These are phyloP conservation scores for Mya arenaria DNA, from an alignment of 1,140 invertebrate genomes.

Conservation along the genomic window DNA sequence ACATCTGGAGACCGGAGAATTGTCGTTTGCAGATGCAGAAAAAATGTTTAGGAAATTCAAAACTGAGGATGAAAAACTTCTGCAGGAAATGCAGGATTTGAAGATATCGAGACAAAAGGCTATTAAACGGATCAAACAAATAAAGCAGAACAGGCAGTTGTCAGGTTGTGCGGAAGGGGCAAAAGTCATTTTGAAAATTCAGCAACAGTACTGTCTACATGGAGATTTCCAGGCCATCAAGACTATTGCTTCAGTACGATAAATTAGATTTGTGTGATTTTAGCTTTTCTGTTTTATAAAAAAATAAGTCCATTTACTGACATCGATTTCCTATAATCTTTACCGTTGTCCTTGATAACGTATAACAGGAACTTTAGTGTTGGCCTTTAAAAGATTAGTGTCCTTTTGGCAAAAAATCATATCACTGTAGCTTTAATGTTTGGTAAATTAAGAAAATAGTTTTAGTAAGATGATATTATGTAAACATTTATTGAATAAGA, in stretches of 20 bases:
- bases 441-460: too few relatives aligned
- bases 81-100: not conserved
- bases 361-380: not conserved
- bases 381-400: too few relatives aligned
- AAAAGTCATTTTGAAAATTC: not conserved
- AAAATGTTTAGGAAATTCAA: not conserved
- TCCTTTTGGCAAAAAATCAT: too few relatives aligned
- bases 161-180: not conserved
- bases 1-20: not conserved
- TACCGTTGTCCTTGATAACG: not conserved
- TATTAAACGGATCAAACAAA: not conserved
- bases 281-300: not conserved
- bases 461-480: too few relatives aligned
- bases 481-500: too few relatives aligned
- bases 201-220: not conserved
- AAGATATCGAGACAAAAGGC: not conserved
- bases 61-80: not conserved
- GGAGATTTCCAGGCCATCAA: not conserved
- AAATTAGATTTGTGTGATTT: not conserved
- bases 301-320: not conserved
- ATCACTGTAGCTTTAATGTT: too few relatives aligned
- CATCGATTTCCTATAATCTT: not conserved
- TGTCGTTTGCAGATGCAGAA: not conserved
- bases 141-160: conserved; percentile 4
- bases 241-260: not conserved